These are phyloP conservation scores for Mythimna pallens DNA, from an alignment of 2,888 invertebrate species.

Conservation along the genomic window DNA sequence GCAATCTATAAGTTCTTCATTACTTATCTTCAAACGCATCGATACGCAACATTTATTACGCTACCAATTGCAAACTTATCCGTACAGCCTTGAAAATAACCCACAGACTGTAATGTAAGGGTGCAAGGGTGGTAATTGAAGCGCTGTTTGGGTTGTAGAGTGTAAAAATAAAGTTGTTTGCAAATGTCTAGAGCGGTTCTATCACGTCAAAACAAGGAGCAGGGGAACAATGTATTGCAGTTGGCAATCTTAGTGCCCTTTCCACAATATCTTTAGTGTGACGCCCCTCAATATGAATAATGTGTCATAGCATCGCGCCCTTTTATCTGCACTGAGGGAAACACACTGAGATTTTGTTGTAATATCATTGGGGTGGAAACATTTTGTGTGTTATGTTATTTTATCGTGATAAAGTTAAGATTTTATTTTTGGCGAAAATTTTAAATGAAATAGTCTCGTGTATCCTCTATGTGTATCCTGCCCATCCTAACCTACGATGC, in stretches of 20 bases:
- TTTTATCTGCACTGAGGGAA: conserved; percentile 84
- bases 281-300: conserved; percentile 90
- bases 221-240: conserved; percentile 88
- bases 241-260: conserved; percentile 90
- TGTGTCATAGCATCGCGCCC: conserved; percentile 88
- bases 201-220: conserved; percentile 90
- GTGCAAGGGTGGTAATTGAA: conserved; percentile 59
- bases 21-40: conserved; percentile 90
- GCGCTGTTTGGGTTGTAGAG: not conserved
- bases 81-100: conserved; percentile 27
- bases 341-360: conserved; percentile 75
- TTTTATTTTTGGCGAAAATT: conserved; percentile 1
- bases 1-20: conserved; percentile 87
- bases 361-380: conserved; percentile 65
- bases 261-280: conserved; percentile 89
- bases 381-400: conserved; percentile 44
- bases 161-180: conserved; percentile 72
- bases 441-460: too few species aligned
- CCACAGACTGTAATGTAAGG: conserved; percentile 37
- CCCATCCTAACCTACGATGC: too few species aligned
- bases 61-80: conserved; percentile 72
- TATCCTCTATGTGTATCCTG: too few species aligned
- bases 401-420: conserved; percentile 35
- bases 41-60: conserved; percentile 90
- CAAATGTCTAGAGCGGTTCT: conserved; percentile 85